Conservation (phyloP, 2,797 vertebrate species). For the Pristis pectinata region DNA sequence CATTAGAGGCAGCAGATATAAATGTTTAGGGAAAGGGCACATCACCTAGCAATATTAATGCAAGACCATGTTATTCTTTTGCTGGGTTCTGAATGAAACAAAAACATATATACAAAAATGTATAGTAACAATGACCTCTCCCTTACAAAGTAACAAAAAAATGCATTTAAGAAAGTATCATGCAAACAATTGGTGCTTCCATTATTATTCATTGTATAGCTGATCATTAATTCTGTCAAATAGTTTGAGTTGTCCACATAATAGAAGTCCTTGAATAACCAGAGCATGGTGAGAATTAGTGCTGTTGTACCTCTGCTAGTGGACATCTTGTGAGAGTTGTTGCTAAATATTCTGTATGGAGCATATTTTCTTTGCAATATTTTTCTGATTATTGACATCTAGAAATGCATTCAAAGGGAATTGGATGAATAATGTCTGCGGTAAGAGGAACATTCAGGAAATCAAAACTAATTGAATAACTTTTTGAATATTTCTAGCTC, state of each 20-base stretch:
- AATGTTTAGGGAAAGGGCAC: not conserved
- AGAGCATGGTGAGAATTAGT: not conserved
- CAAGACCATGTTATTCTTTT: not conserved
- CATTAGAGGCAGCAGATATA: not conserved
- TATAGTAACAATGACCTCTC: no score
- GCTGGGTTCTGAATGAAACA: not conserved
- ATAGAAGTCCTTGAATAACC: not conserved
- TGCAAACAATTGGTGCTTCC: not conserved
- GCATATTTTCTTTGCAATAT: not conserved
- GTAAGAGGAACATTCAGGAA: not conserved
- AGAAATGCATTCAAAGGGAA: not conserved
- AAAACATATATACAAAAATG: no score
- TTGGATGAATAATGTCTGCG: not conserved
- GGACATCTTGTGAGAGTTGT: not conserved
- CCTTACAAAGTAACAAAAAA: no score
- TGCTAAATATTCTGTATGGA: not conserved
- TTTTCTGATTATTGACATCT: not conserved
- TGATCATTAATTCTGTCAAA: not conserved
- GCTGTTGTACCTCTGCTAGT: not conserved
- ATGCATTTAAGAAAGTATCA: not conserved
- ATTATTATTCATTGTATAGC: no score
- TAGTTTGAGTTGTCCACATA: not conserved
- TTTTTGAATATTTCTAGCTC: not conserved
- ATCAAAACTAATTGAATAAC: not conserved
- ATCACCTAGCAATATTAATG: not conserved